Evolutionary conservation across 2,888 invertebrate genomes (phyloP), one percentile per base, ranked within the genome.

Genomic region (Pegoplata infirma): DNA sequence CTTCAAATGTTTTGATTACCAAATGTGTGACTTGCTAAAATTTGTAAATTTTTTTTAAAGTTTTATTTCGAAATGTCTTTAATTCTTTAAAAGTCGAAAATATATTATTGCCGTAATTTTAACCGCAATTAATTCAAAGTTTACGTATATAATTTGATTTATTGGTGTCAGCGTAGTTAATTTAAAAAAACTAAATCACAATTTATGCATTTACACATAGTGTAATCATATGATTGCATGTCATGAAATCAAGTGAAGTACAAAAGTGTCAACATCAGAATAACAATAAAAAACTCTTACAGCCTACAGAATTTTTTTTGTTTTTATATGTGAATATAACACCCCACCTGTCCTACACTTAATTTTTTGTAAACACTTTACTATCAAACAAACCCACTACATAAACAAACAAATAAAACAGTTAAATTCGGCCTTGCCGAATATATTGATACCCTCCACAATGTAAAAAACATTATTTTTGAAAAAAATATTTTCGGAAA

Each of bases 291-390:
- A 56, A 40, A 49, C 61, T 25, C 47, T 51, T 66, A 21, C 73
- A 46, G 32, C 75, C 75, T 28, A 75, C 75, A 61, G 17, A 17
- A 49, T 72, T 56, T 28, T 36, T 73, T 19, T 64, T 21, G 14
- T 44, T 59, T 17, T 63, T 64, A 47, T 59, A 74, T 66, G 59
- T 46, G 40, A 59, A 28, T 61, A 59, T 61, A 53, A 25, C 56
- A 49, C 72, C 32, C 64, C 63, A 67, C 66, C 74, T 61, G 67
- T 67, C 53, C 74, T 47, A 61, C 67, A 67, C 59, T 28, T 67
- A 64, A 21, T 28, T 17, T 53, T n/a, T 53, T 36, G 14, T 14
- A 46, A 61, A 56, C n/a, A n/a, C n/a, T n/a, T n/a, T n/a, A 40
- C 64, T 5, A 49, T 72, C 19, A 25, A 19, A 58, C 63, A 76